Conservation (phyloP, 2,888 invertebrate genomes). For the Sthenelais limicola region DNA sequence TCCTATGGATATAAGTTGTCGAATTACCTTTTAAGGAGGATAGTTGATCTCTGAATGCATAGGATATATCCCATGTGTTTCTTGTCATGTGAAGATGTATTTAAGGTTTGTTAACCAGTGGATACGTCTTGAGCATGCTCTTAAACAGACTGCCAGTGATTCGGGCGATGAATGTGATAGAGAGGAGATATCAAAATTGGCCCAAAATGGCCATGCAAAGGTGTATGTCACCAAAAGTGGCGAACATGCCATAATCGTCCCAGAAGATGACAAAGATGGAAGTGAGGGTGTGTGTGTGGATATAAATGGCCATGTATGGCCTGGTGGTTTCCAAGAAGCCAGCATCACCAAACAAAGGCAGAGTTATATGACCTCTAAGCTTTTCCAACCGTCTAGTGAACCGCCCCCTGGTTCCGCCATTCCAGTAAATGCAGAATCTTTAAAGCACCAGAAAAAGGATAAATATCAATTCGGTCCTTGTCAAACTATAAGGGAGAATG, state of each 20-base stretch:
- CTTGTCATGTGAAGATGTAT: constrained; percentile 21
- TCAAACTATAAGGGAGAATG: constrained; percentile 22
- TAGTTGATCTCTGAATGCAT: too few species aligned
- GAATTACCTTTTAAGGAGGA: too few species aligned
- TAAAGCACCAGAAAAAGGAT: not conserved
- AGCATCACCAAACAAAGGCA: constrained; percentile 16
- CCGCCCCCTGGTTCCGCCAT: not conserved
- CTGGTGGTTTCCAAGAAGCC: constrained; percentile 13
- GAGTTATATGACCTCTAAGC: not conserved
- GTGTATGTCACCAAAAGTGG: not conserved
- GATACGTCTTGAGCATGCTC: constrained; percentile 24
- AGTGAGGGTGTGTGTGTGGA: not conserved
- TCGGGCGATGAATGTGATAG: too few species aligned
- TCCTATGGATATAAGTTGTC: too few species aligned
- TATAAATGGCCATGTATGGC: not conserved
- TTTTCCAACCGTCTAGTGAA: too few species aligned
- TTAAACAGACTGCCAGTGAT: not conserved
- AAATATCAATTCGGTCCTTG: not conserved
- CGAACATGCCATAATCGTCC: not conserved
- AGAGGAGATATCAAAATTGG: too few species aligned
- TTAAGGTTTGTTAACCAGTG: constrained; percentile 26
- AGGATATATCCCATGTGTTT: too few species aligned
- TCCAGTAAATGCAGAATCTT: too few species aligned
- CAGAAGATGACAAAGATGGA: not conserved
- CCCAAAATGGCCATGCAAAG: too few species aligned